phyloP scores from a whole-genome alignment of 2,888 invertebrate species.

The Drosophila atripex region DNA sequence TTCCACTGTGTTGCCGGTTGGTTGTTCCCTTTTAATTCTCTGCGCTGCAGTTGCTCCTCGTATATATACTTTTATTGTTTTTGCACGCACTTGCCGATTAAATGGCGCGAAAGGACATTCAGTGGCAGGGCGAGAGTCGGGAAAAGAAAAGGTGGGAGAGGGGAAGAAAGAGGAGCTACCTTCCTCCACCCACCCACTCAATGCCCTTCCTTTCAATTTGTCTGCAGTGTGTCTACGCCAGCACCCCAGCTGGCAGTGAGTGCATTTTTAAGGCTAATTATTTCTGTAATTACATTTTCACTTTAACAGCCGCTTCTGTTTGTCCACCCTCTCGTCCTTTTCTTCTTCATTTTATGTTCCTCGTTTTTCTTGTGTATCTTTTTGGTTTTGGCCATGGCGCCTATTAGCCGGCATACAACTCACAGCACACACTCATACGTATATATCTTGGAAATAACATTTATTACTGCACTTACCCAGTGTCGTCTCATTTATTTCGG shows the following conservation, averaged over 20 bases:
- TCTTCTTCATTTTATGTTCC: conserved; percentile 6
- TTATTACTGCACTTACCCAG: conserved; percentile 79
- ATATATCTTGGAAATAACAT: conserved; percentile 46
- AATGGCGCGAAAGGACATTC: conserved; percentile 45
- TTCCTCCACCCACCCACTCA: conserved; percentile 1
- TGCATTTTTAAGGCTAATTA: conserved; percentile 77
- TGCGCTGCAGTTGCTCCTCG: conserved; percentile 36
- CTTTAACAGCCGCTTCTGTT: conserved; percentile 23
- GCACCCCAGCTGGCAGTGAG: conserved; percentile 51
- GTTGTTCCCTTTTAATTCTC: conserved; percentile 27
- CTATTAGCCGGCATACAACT: conserved; percentile 19
- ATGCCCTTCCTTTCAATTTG: conserved; percentile 22
- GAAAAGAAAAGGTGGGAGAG: not conserved
- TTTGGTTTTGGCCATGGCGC: conserved; percentile 1
- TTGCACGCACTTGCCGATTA: conserved; percentile 55
- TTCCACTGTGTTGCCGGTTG: conserved; percentile 16
- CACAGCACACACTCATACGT: conserved; percentile 12
- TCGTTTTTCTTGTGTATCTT: not conserved
- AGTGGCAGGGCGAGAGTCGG: not conserved
- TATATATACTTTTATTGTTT: conserved; percentile 46
- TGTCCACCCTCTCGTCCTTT: conserved; percentile 1
- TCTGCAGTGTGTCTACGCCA: conserved; percentile 24
- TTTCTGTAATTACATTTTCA: conserved; percentile 79
- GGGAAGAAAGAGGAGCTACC: not conserved
- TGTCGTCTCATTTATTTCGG: conserved; percentile 83